Evolutionary conservation across 2,797 vertebrate species (phyloP).

Genomic region (Erethizon dorsatum): DNA sequence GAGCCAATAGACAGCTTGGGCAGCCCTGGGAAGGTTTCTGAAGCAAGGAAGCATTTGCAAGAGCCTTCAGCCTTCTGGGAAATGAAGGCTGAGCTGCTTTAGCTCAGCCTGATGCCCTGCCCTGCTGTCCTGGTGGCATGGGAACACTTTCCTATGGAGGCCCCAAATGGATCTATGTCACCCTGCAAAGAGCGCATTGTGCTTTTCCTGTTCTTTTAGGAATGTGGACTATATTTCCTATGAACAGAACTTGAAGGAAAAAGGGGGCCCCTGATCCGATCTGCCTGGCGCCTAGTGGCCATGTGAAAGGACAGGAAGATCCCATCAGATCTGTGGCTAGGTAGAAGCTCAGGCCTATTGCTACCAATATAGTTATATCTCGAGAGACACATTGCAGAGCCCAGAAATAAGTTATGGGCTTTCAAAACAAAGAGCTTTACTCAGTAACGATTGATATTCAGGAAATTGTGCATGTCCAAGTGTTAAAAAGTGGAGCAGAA

Average conservation of each 20-base stretch:
- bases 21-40: too few relatives aligned
- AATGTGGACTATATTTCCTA: too few relatives aligned
- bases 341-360: not conserved
- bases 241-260: too few relatives aligned
- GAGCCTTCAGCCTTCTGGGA: not conserved
- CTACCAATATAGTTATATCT: not conserved
- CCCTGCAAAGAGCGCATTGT: not conserved
- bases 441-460: too few relatives aligned
- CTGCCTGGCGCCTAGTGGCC: not conserved
- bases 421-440: too few relatives aligned
- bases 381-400: not conserved
- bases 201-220: conserved; percentile 88
- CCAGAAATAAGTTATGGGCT: not conserved
- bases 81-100: not conserved
- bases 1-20: too few relatives aligned
- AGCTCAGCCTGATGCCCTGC: not conserved
- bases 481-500: too few relatives aligned
- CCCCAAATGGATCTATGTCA: not conserved
- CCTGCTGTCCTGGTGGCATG: not conserved
- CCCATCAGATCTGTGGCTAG: not conserved
- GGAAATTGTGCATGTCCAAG: too few relatives aligned
- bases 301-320: not conserved
- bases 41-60: too few relatives aligned
- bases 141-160: not conserved
- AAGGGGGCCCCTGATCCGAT: not conserved